These are phyloP conservation scores for Gambelia wislizenii DNA, from an alignment of 2,797 vertebrate genomes.

Conservation along the genomic window DNA sequence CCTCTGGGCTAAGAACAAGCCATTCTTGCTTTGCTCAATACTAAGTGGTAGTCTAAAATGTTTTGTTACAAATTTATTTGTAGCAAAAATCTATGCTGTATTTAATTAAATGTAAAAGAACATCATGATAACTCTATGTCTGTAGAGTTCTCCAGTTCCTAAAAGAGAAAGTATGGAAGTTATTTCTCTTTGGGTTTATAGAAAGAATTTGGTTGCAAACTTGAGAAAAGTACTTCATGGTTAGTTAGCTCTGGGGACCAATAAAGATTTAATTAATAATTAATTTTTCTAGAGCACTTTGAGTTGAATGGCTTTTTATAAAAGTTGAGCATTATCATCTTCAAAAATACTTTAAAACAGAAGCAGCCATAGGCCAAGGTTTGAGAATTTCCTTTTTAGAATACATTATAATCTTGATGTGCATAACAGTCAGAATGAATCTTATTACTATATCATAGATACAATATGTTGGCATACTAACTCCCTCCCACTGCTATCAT, in stretches of 20 bases:
- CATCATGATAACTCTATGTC: not conserved
- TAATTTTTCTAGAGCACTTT: conserved; percentile 20
- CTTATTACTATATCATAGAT: not conserved
- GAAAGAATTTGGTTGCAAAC: not conserved
- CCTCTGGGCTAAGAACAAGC: not conserved
- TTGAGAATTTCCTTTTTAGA: not conserved
- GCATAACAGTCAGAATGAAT: not conserved
- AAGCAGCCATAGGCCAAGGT: not conserved
- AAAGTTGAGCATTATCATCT: not conserved
- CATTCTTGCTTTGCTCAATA: not conserved
- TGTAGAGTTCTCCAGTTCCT: not conserved
- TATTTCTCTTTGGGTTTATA: fast-evolving
- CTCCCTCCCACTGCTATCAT: not conserved
- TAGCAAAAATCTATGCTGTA: not conserved
- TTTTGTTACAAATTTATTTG: not conserved
- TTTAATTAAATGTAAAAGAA: not conserved
- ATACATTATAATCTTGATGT: not conserved
- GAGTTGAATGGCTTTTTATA: not conserved
- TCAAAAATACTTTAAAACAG: not conserved
- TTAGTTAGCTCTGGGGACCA: not conserved
- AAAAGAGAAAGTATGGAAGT: not conserved
- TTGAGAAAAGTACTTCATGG: not conserved
- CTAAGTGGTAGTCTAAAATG: not conserved
- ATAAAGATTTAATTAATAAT: conserved; percentile 21
- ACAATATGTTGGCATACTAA: not conserved